These are phyloP conservation scores for Cercopithecus petaurista DNA, from an alignment of 2,797 vertebrate genomes.

Conservation along the genomic window DNA sequence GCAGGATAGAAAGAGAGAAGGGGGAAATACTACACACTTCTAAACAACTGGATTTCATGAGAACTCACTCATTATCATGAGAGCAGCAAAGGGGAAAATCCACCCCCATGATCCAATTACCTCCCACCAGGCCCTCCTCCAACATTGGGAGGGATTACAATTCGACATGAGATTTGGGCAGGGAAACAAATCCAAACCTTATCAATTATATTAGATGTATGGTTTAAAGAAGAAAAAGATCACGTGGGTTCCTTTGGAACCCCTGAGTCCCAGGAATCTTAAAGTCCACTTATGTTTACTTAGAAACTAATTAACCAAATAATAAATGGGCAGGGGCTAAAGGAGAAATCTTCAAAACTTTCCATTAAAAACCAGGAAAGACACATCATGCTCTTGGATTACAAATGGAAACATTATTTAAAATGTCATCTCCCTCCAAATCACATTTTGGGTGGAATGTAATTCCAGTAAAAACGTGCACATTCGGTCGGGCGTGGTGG, in stretches of 20 bases:
- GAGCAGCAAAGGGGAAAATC: too few species aligned
- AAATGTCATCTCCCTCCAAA: background rate
- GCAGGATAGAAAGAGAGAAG: too few species aligned
- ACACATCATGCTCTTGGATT: background rate
- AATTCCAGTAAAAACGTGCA: background rate
- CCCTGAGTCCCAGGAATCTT: background rate
- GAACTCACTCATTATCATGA: too few species aligned
- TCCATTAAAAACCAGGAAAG: background rate
- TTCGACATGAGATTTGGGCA: background rate
- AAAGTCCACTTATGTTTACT: background rate
- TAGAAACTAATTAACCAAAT: background rate
- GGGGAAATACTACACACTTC: too few species aligned
- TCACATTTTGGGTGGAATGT: slow-evolving; percentile 18
- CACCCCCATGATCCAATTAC: too few species aligned
- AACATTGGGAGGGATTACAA: background rate
- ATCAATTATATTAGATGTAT: background rate
- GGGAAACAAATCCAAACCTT: background rate
- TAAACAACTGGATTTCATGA: too few species aligned
- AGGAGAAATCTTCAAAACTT: slow-evolving; percentile 17
- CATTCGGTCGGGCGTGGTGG: too few species aligned
- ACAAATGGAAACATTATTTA: background rate
- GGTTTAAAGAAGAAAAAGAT: background rate
- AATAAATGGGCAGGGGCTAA: background rate
- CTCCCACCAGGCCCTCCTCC: too few species aligned
- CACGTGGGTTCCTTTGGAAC: background rate